Conservation (phyloP, 2,113 vertebrate species). For the Cyphomyrus discorhynchus region DNA sequence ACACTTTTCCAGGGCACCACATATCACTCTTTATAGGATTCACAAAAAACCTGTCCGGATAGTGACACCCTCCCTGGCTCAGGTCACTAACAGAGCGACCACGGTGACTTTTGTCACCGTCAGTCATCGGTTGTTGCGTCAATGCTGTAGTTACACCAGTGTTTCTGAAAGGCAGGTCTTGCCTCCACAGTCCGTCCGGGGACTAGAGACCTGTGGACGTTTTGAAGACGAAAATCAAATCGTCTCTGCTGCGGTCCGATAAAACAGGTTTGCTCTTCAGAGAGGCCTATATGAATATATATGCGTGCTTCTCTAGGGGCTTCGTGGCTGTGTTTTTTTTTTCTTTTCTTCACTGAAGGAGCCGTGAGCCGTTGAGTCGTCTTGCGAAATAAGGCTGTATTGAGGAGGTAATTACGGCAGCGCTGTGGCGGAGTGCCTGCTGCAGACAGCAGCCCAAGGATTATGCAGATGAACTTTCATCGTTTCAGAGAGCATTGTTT, state of each 20-base stretch:
- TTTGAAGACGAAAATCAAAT: constrained; percentile 13
- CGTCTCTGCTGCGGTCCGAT: not conserved
- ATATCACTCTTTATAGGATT: not conserved
- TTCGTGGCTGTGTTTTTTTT: not conserved
- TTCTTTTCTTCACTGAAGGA: not conserved
- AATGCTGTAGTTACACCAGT: not conserved
- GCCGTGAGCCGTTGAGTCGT: not conserved
- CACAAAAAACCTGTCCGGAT: not conserved
- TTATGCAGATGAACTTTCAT: not conserved
- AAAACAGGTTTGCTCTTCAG: not conserved
- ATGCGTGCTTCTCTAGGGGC: not conserved
- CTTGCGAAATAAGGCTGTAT: not conserved
- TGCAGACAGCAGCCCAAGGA: not conserved
- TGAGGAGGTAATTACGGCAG: not conserved
- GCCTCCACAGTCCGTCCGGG: not conserved
- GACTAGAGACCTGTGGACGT: not conserved
- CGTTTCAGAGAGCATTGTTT: not conserved
- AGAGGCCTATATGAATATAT: not conserved
- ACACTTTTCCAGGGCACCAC: not conserved
- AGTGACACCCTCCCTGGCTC: not conserved
- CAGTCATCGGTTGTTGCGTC: not conserved
- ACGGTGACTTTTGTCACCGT: not conserved
- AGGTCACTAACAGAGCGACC: not conserved
- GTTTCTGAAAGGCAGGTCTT: not conserved
- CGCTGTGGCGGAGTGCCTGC: not conserved